Conservation (phyloP, 2,113 vertebrate genomes). For the Coptodon bakossiorum region DNA sequence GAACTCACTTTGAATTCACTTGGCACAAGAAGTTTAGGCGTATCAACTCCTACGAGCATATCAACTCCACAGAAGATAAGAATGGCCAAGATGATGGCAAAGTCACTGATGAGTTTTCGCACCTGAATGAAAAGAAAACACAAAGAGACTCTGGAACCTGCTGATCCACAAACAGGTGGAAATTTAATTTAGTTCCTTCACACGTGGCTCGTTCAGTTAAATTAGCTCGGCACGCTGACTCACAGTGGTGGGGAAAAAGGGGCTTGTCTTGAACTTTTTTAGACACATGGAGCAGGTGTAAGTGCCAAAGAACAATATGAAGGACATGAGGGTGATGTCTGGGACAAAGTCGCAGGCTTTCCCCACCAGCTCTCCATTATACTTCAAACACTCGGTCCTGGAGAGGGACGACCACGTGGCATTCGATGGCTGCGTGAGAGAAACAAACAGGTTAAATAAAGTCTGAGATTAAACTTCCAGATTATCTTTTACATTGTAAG, state of each 20-base stretch:
- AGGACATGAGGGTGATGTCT: slow-evolving; percentile 94
- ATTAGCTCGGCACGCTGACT: slow-evolving; percentile 40
- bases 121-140: slow-evolving; percentile 70
- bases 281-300: slow-evolving; percentile 95
- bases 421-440: slow-evolving; percentile 64
- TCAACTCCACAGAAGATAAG: slow-evolving; percentile 93
- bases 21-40: slow-evolving; percentile 96
- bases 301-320: slow-evolving; percentile 96
- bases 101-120: slow-evolving; percentile 96
- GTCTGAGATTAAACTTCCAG: not conserved
- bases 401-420: slow-evolving; percentile 82
- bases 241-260: slow-evolving; percentile 93
- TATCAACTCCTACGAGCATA: slow-evolving; percentile 89
- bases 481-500: not conserved
- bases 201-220: not conserved
- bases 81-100: slow-evolving; percentile 96
- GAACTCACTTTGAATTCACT: slow-evolving; percentile 90
- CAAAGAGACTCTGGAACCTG: not conserved
- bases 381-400: slow-evolving; percentile 80
- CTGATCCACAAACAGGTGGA: not conserved
- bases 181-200: rapidly evolving
- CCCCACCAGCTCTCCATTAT: slow-evolving; percentile 81
- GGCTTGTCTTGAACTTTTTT: slow-evolving; percentile 97
- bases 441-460: not conserved
- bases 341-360: slow-evolving; percentile 84